A percentile compares a stretch with the other conserved stretches of the same genome.
Evolutionary conservation across 2,888 invertebrate genomes (phyloP).

Genomic region (Nasonia oneida): DNA sequence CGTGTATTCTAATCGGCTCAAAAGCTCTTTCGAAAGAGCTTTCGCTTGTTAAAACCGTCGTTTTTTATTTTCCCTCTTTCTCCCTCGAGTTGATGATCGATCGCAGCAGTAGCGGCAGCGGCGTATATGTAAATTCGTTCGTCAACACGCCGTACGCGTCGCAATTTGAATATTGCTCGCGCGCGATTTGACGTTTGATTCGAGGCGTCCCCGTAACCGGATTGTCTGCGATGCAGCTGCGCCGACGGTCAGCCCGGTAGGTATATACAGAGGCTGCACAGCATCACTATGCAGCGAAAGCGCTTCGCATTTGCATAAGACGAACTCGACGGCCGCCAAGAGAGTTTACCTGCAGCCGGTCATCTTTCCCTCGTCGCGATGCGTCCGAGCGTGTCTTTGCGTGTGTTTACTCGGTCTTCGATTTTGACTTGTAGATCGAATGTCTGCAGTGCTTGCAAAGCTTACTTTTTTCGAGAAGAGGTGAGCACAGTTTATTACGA

Average conservation of each 20-base stretch:
- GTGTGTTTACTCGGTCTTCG: too few species aligned
- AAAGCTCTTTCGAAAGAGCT: background rate
- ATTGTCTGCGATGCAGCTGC: background rate
- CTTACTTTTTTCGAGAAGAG: background rate
- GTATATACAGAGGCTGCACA: background rate
- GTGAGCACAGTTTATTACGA: background rate
- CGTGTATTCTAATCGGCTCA: slow-evolving; percentile 5
- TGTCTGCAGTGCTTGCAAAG: background rate
- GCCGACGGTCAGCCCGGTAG: background rate
- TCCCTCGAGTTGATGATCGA: slow-evolving; percentile 35
- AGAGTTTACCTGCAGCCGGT: background rate
- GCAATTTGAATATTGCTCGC: slow-evolving; percentile 45
- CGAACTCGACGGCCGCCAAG: background rate
- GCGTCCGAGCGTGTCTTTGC: background rate
- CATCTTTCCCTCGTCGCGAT: background rate
- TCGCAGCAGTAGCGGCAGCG: background rate
- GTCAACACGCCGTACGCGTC: slow-evolving; percentile 34
- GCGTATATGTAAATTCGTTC: slow-evolving; percentile 48
- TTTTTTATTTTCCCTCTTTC: background rate
- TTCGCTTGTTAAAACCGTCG: background rate
- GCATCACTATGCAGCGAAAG: background rate
- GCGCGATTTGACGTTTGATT: slow-evolving; percentile 49
- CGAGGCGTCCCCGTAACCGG: background rate
- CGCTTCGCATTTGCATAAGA: slow-evolving; percentile 46
- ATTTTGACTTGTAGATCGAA: slow-evolving; percentile 45